Evolutionary conservation across 2,888 invertebrate genomes (phyloP), one percentile per base, ranked within the genome.

Genomic region (Odontothrips loti): DNA sequence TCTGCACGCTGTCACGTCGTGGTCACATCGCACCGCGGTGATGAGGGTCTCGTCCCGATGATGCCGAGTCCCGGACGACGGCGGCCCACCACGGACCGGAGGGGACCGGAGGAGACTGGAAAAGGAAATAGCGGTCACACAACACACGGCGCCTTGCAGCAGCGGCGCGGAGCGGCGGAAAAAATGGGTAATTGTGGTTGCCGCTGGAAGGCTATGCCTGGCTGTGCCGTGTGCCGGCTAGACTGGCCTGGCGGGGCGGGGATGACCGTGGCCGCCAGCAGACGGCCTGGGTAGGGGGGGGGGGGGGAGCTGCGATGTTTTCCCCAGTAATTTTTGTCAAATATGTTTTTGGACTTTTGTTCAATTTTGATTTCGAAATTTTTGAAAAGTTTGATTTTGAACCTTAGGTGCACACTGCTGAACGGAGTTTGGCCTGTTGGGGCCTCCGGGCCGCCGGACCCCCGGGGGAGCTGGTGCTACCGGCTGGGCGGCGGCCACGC

Each of bases 121-220:
- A 75, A 75, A 75, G 68, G 68, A 75, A 75, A 75, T 75, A 75
- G 68, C 68, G 68, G 68, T 75, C 68, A 75, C 68, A 75, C 68
- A 75, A 58, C 58, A 58, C 58, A 58, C 23, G 68, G 68, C 68
- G 68, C 68, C 68, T 11, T 27, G 68, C 68, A 75, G 68, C 58
- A 9, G 27, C 68, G 68, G 68, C 27, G 23, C 27, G 11, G 68
- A 75, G 68, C 27, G 27, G 23, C 68, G 68, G 68, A 75, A 75
- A 75, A 75, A 75, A 75, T 75, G 68, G 68, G 68, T 75, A 75
- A 75, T 75, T 27, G 68, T 27, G 12, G 58, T 15, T 58, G 58
- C 58, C 17, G 58, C 58, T 58, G 20, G 17, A 10, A 12, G 68
- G 68, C 27, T 12, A 17, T 58, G 58, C 20, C 58, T 6, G 58